Evolutionary conservation across 1,140 invertebrate species (phyloP).

Genomic region (Aleiodes sp.): DNA sequence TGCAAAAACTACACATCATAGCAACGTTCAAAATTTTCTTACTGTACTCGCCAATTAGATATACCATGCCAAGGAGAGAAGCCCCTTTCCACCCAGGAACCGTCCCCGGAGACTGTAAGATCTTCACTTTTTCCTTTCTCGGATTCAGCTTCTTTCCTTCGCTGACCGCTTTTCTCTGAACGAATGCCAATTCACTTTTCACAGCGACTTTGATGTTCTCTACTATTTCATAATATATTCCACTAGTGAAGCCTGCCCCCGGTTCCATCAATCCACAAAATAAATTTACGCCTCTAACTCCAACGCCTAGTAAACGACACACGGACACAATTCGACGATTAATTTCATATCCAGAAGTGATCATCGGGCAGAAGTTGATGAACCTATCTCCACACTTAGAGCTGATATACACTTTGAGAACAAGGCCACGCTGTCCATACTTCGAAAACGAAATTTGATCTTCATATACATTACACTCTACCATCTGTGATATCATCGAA

Average conservation of each 20-base stretch:
- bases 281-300: conserved; percentile 36
- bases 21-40: conserved; percentile 43
- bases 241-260: conserved; percentile 19
- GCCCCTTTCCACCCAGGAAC: conserved; percentile 44
- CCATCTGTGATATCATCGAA: background rate
- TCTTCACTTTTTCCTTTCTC: conserved; percentile 27
- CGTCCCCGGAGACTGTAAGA: conserved; percentile 41
- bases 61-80: conserved; percentile 45
- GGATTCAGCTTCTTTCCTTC: conserved; percentile 33
- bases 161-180: conserved; percentile 30
- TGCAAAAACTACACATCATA: conserved; percentile 36
- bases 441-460: background rate
- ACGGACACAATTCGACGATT: conserved; percentile 40
- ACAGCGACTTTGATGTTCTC: conserved; percentile 20
- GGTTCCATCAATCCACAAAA: conserved; percentile 39
- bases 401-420: conserved; percentile 30
- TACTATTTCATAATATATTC: conserved; percentile 28
- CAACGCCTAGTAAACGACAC: conserved; percentile 38
- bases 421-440: background rate
- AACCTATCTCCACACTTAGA: conserved; percentile 28
- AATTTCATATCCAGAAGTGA: conserved; percentile 39
- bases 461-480: background rate
- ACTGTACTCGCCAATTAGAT: conserved; percentile 34
- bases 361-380: conserved; percentile 33
- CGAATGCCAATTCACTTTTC: conserved; percentile 31